Evolutionary conservation across 2,888 invertebrate genomes (phyloP).

Genomic region (Cephalotes varians): DNA sequence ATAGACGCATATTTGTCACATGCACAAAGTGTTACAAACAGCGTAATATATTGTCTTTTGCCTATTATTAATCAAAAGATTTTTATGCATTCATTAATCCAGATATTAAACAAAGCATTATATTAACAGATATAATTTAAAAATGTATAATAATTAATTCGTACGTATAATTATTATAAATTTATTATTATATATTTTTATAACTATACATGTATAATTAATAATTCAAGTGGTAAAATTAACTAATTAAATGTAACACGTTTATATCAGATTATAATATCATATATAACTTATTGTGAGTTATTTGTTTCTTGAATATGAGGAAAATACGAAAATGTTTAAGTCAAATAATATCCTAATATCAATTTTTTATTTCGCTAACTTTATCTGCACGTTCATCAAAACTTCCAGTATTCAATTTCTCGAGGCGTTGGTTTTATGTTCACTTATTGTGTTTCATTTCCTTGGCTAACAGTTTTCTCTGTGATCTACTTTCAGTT

Average conservation of each 20-base stretch:
- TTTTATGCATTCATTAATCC: not conserved
- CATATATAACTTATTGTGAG: not conserved
- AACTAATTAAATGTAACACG: not conserved
- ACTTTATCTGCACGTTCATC: not conserved
- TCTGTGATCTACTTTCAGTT: conserved; percentile 59
- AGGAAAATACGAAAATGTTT: not conserved
- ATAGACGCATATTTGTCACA: not conserved
- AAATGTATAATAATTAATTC: not conserved
- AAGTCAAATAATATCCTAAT: not conserved
- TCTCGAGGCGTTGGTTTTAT: not conserved
- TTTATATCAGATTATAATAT: not conserved
- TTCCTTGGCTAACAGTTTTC: not conserved
- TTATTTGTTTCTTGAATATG: not conserved
- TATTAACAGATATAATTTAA: not conserved
- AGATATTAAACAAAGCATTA: not conserved
- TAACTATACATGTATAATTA: no score
- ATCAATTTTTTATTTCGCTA: not conserved
- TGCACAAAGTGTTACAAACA: not conserved
- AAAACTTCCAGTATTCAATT: not conserved
- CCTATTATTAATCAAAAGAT: not conserved
- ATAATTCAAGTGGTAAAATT: no score
- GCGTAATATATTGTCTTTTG: no score
- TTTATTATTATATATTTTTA: no score
- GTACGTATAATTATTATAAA: not conserved
- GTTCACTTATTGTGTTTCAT: not conserved